Conservation (phyloP, 2,797 vertebrate genomes). For the Scomberomorus guttatus region DNA sequence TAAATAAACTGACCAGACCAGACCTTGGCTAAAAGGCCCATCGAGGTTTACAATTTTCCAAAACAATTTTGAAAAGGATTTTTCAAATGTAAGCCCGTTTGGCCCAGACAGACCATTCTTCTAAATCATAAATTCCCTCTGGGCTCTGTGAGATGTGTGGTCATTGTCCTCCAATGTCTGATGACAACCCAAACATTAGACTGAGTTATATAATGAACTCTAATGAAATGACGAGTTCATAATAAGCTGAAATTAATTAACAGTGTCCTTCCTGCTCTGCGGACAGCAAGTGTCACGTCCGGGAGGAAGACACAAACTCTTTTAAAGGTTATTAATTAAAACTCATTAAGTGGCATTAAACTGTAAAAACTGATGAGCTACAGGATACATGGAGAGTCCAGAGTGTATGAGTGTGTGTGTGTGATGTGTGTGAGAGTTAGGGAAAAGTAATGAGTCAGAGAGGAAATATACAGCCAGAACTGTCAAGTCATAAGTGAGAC, state of each 20-base stretch:
- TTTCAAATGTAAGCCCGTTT: conserved; percentile 5
- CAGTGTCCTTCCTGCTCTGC: conserved; percentile 50
- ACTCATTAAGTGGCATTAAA: conserved; percentile 37
- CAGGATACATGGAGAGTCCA: not conserved
- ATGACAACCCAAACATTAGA: conserved; percentile 22
- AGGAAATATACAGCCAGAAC: conserved; percentile 1
- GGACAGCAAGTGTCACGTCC: conserved; percentile 16
- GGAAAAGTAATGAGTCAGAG: not conserved
- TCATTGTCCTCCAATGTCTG: not conserved
- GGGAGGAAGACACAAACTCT: conserved; percentile 42
- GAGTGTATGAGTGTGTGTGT: conserved; percentile 3
- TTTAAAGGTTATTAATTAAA: conserved; percentile 63
- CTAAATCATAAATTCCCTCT: not conserved
- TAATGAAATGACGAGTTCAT: conserved; percentile 58
- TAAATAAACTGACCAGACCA: conserved; percentile 6
- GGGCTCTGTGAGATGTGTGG: conserved; percentile 13
- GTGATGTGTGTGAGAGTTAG: not conserved
- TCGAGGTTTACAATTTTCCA: conserved; percentile 1
- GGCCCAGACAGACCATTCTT: too few relatives aligned
- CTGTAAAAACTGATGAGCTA: conserved; percentile 20
- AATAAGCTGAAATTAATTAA: conserved; percentile 55
- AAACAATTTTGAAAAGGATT: conserved; percentile 24
- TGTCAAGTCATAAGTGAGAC: conserved; percentile 15
- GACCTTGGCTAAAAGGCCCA: not conserved
- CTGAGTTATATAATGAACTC: conserved; percentile 29